Percentiles rank a stretch among this genome's conserved stretches.
These are phyloP conservation scores for Microtus pennsylvanicus DNA, from an alignment of 2,113 vertebrate species.

Conservation along the genomic window DNA sequence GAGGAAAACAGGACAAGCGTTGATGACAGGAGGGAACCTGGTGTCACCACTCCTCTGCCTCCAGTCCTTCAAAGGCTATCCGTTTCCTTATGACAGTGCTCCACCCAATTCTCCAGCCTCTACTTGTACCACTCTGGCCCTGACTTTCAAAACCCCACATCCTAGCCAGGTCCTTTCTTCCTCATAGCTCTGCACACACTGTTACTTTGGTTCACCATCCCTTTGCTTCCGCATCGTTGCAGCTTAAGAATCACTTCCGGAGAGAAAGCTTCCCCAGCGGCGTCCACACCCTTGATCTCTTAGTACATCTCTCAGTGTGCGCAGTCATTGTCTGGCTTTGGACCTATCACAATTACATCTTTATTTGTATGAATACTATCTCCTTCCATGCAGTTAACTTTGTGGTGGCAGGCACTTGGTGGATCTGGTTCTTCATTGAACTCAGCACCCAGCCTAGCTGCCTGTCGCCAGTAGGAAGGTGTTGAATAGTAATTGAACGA, in stretches of 20 bases:
- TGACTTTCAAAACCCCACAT: constrained; percentile 20
- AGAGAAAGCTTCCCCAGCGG: constrained; percentile 13
- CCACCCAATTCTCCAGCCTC: background rate
- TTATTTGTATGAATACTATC: constrained; percentile 38
- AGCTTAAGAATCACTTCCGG: constrained; percentile 14
- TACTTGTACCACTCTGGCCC: background rate
- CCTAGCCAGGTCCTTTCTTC: background rate
- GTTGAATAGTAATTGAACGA: constrained; percentile 16
- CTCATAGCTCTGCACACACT: background rate
- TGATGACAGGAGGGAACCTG: background rate
- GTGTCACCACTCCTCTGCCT: background rate
- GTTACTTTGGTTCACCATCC: background rate
- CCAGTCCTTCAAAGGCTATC: background rate
- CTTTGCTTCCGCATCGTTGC: background rate
- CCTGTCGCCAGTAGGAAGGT: background rate
- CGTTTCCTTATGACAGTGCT: background rate
- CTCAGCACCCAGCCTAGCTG: background rate
- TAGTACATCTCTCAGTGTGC: background rate
- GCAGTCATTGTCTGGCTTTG: background rate
- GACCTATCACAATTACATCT: background rate
- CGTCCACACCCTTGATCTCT: background rate
- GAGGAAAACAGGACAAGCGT: background rate
- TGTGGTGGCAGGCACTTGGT: background rate
- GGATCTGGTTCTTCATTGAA: constrained; percentile 15
- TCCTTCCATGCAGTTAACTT: constrained; percentile 1